Evolutionary conservation across 2,113 vertebrate species (phyloP).

Genomic region (Trinectes maculatus): DNA sequence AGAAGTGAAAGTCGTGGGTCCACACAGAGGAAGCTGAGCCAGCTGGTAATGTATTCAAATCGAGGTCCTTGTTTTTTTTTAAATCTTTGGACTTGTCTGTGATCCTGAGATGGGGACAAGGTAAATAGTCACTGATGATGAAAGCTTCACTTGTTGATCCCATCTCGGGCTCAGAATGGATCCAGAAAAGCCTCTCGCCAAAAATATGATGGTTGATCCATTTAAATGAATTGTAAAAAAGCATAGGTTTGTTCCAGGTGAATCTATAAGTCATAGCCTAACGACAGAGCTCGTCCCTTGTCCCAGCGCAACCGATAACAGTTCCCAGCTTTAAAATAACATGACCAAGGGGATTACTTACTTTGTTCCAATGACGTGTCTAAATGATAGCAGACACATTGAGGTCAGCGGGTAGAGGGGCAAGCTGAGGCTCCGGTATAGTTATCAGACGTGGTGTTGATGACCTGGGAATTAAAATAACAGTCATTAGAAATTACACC

Average conservation of each 20-base stretch:
- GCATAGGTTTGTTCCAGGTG: slow-evolving; percentile 5
- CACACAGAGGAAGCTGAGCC: background rate
- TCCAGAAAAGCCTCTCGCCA: background rate
- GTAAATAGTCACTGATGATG: background rate
- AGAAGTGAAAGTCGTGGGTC: too few relatives aligned
- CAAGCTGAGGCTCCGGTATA: background rate
- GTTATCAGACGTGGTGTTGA: fast-evolving
- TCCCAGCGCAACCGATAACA: background rate
- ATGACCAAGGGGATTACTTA: background rate
- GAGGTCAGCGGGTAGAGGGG: background rate
- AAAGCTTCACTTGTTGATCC: background rate
- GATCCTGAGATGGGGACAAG: background rate
- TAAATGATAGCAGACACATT: slow-evolving; percentile 35
- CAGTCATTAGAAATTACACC: background rate
- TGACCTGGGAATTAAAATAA: slow-evolving; percentile 17
- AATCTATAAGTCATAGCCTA: background rate
- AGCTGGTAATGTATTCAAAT: background rate
- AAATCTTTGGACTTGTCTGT: background rate
- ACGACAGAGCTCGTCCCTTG: background rate
- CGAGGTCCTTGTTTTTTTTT: background rate
- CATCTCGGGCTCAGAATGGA: background rate
- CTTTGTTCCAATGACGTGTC: background rate
- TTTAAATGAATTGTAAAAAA: background rate
- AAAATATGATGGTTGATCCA: background rate
- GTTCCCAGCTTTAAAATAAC: background rate